phyloP scores from a whole-genome alignment of 2,113 vertebrate genomes.

The Galbula dea region DNA sequence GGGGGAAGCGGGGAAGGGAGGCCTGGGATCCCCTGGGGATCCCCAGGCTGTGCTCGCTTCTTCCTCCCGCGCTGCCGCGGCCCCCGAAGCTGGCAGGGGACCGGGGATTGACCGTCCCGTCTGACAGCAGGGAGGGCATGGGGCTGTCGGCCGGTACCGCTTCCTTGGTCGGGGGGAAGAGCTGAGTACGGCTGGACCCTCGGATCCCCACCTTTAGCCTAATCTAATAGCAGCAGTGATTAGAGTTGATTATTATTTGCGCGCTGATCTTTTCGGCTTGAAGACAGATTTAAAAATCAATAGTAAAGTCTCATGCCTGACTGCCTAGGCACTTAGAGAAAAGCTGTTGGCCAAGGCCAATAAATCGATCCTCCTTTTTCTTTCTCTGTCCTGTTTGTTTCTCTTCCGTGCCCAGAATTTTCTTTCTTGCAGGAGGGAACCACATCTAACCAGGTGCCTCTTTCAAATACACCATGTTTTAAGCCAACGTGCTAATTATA shows the following conservation, averaged over 20 bases:
- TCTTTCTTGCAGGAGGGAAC: not conserved
- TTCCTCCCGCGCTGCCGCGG: not conserved
- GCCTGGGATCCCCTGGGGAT: not conserved
- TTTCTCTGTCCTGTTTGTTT: not conserved
- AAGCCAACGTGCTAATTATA: slow-evolving; percentile 32
- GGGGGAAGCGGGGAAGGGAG: not conserved
- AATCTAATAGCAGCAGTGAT: not conserved
- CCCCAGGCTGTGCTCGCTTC: not conserved
- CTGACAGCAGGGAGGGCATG: not conserved
- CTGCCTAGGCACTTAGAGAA: not conserved
- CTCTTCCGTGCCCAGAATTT: slow-evolving; percentile 2
- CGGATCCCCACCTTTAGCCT: not conserved
- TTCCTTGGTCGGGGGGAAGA: not conserved
- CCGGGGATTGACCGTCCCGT: not conserved
- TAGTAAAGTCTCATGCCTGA: not conserved
- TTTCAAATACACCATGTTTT: not conserved
- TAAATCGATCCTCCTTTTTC: slow-evolving; percentile 35
- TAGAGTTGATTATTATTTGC: not conserved
- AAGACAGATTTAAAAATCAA: slow-evolving; percentile 47
- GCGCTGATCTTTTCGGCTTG: not conserved
- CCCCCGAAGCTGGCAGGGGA: not conserved
- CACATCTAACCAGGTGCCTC: not conserved
- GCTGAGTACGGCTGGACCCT: not conserved
- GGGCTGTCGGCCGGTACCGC: not conserved
- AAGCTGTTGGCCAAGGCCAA: slow-evolving; percentile 11